Conservation (phyloP, 1,140 invertebrate species). For the Philotrypesis tridentata region DNA sequence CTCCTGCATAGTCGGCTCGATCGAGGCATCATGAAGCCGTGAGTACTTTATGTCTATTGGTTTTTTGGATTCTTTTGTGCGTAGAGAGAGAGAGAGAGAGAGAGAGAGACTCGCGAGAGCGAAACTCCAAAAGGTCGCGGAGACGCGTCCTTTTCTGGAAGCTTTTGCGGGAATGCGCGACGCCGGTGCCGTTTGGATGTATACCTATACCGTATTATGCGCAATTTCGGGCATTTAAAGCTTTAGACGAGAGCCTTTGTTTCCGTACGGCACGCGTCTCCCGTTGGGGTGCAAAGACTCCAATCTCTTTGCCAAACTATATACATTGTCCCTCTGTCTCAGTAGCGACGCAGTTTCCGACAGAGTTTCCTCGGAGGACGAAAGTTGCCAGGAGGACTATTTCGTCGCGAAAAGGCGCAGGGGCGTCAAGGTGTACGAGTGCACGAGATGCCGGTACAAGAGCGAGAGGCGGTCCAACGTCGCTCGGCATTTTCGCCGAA, state of each 20-base stretch:
- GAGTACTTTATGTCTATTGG: neutral
- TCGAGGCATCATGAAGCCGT: neutral
- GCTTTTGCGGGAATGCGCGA: no score
- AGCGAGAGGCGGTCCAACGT: constrained; percentile 54
- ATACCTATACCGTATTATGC: no score
- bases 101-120: no score
- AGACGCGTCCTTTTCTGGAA: no score
- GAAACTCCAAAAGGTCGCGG: no score
- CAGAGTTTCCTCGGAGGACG: neutral
- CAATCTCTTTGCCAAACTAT: neutral
- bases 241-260: no score
- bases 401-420: neutral
- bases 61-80: neutral
- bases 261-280: no score
- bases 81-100: no score
- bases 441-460: constrained; percentile 47
- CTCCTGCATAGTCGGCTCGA: no score
- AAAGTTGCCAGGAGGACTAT: neutral
- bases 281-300: no score
- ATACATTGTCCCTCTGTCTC: neutral
- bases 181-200: no score
- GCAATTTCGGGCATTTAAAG: no score
- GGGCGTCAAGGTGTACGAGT: constrained; percentile 24
- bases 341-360: neutral
- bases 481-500: constrained; percentile 49